phyloP scores from a whole-genome alignment of 2,888 invertebrate species.

The Hoplodrina blanda region DNA sequence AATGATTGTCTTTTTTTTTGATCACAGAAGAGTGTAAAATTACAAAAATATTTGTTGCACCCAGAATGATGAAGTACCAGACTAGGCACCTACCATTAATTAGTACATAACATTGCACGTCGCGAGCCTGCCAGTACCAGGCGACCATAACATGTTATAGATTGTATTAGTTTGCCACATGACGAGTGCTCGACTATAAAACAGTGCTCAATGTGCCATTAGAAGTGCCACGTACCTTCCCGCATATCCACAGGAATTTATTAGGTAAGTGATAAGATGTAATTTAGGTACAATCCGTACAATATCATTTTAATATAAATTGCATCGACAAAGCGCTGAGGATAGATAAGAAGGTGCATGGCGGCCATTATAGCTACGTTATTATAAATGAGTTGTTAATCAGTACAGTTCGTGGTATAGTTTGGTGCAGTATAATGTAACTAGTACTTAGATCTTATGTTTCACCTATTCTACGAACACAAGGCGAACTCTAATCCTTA shows the following conservation, averaged over 20 bases:
- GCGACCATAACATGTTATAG: not conserved
- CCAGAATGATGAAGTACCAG: conserved; percentile 1
- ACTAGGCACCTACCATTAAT: not conserved
- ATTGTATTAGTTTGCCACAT: not conserved
- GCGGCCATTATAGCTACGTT: not conserved
- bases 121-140: not conserved
- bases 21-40: not conserved
- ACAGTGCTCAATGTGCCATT: conserved; percentile 21
- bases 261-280: conserved; percentile 8
- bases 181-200: conserved; percentile 1
- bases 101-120: not conserved
- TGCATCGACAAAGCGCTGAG: conserved; percentile 20
- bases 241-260: not conserved
- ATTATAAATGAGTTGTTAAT: not conserved
- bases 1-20: not conserved
- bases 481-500: not conserved
- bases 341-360: conserved; percentile 12
- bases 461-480: not conserved
- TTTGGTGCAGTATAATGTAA: not conserved
- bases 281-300: conserved; percentile 18
- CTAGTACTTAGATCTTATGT: not conserved
- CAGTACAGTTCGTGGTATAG: not conserved
- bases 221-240: not conserved
- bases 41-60: conserved; percentile 10
- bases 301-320: conserved; percentile 29